Evolutionary conservation across 2,113 vertebrate species (phyloP).

Genomic region (Oncorhynchus mykiss): DNA sequence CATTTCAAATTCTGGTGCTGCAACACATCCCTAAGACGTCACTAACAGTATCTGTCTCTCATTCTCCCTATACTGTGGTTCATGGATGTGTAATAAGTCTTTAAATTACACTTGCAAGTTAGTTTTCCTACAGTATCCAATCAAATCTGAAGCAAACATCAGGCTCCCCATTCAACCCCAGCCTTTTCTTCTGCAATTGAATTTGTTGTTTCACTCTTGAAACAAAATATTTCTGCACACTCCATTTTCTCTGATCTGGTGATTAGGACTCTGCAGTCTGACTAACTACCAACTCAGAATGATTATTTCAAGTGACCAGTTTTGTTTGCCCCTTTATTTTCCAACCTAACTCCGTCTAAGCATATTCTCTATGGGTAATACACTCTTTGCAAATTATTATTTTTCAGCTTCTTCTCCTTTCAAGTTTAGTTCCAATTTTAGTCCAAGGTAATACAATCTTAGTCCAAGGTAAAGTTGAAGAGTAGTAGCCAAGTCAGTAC

Average conservation of each 20-base stretch:
- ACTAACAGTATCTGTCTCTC: constrained; percentile 40
- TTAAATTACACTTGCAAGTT: constrained; percentile 5
- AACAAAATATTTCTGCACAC: neutral
- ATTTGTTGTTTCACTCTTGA: constrained; percentile 30
- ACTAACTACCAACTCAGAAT: constrained; percentile 39
- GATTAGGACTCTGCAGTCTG: constrained; percentile 52
- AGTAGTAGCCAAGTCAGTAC: neutral
- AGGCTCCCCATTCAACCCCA: neutral
- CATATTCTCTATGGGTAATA: neutral
- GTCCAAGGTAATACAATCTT: neutral
- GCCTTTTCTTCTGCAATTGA: constrained; percentile 4
- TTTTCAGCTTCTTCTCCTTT: neutral
- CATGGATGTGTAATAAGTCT: constrained; percentile 11
- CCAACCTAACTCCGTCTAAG: constrained; percentile 54
- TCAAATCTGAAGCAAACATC: constrained; percentile 45
- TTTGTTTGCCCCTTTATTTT: constrained; percentile 45
- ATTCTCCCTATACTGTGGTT: constrained; percentile 36
- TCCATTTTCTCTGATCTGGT: constrained; percentile 25
- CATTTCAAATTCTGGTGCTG: constrained; percentile 33
- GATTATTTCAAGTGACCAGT: constrained; percentile 39
- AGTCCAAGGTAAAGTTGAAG: neutral
- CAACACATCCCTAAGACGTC: constrained; percentile 46
- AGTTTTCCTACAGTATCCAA: neutral
- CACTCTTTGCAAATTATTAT: constrained; percentile 28
- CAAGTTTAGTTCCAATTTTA: too few species aligned